phyloP scores from a whole-genome alignment of 2,888 invertebrate species.

The Tenthredo amoena region DNA sequence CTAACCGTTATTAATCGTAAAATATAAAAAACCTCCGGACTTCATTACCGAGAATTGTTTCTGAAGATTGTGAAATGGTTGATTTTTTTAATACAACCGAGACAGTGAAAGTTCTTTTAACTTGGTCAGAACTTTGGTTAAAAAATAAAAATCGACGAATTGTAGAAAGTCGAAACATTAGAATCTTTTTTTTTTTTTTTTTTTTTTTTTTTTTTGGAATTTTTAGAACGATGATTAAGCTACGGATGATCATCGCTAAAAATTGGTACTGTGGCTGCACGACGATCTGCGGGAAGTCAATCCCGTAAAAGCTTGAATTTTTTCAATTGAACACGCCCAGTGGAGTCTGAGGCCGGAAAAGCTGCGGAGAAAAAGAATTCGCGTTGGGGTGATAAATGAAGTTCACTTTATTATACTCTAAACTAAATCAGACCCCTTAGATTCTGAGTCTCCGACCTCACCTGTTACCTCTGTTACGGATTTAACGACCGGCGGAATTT shows the following conservation, averaged over 20 bases:
- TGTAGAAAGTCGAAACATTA: too few relatives aligned
- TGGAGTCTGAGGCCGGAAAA: background rate
- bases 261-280: background rate
- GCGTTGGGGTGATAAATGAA: background rate
- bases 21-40: too few relatives aligned
- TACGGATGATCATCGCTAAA: background rate
- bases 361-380: background rate
- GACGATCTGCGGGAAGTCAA: background rate
- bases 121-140: too few relatives aligned
- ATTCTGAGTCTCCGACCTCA: background rate
- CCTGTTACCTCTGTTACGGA: conserved; percentile 11
- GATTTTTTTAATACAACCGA: background rate
- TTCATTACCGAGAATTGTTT: background rate
- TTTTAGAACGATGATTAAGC: background rate
- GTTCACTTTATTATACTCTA: background rate
- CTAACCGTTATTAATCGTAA: too few relatives aligned
- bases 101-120: background rate
- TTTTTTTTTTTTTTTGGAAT: background rate
- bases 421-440: background rate
- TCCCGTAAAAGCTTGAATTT: background rate
- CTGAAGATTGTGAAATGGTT: background rate
- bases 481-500: background rate
- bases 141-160: too few relatives aligned
- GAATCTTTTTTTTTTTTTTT: too few relatives aligned
- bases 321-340: background rate